These are phyloP conservation scores for Eupithecia abbreviata DNA, from an alignment of 2,888 invertebrate species.

Conservation along the genomic window DNA sequence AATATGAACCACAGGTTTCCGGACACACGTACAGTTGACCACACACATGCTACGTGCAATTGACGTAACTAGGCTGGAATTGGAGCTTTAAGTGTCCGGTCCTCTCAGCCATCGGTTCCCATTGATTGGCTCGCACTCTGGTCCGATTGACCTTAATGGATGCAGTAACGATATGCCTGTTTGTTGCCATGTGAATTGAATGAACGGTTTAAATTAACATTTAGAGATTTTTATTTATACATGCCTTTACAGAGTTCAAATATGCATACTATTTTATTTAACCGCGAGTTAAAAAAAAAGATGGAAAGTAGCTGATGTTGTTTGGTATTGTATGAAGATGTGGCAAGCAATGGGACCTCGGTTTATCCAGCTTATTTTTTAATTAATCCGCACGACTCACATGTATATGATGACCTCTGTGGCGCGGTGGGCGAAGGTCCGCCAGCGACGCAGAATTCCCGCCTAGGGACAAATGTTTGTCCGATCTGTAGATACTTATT, in stretches of 20 bases:
- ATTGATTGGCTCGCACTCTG: not conserved
- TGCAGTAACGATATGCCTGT: not conserved
- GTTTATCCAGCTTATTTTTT: not conserved
- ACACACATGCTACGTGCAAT: not conserved
- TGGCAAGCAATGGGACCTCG: not conserved
- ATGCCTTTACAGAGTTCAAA: not conserved
- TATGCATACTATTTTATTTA: not conserved
- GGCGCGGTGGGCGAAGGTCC: too few species aligned
- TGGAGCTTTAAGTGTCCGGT: not conserved
- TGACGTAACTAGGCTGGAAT: not conserved
- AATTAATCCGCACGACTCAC: not conserved
- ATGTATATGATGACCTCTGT: too few species aligned
- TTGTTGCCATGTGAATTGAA: not conserved
- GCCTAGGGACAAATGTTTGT: too few species aligned
- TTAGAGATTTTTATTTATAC: not conserved
- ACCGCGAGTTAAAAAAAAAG: not conserved
- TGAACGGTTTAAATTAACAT: not conserved
- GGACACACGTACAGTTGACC: not conserved
- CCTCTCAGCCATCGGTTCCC: not conserved
- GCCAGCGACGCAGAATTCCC: too few species aligned
- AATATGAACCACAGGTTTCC: not conserved
- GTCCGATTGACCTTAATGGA: constrained; percentile 7
- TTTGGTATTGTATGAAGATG: not conserved
- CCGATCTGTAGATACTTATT: too few species aligned
- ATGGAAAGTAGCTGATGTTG: not conserved